These are phyloP conservation scores for Litocranius walleri DNA, from an alignment of 2,113 vertebrate species.

Conservation along the genomic window DNA sequence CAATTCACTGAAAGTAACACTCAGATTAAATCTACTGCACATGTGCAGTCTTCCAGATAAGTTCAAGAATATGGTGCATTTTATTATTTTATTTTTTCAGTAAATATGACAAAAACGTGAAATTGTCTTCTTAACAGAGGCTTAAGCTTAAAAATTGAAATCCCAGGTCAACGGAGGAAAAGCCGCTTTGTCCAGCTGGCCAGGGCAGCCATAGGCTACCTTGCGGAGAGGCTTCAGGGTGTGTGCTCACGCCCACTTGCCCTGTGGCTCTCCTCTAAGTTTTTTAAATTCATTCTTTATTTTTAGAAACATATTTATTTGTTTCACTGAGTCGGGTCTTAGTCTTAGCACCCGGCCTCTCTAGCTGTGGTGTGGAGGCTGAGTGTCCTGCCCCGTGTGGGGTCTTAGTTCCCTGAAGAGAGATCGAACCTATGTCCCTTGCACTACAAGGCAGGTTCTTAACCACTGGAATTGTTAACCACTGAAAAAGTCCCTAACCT, in stretches of 20 bases:
- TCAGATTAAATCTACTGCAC: conserved; percentile 10
- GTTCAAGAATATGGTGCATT: background rate
- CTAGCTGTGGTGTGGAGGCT: background rate
- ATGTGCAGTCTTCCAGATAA: conserved; percentile 48
- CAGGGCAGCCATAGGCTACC: rapidly evolving
- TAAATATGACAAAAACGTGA: background rate
- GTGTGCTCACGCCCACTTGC: rapidly evolving
- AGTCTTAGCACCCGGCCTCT: background rate
- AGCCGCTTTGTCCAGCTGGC: rapidly evolving
- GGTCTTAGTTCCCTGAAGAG: background rate
- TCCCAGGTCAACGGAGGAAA: background rate
- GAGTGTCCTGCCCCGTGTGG: background rate
- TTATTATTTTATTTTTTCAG: conserved; percentile 22
- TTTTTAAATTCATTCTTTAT: background rate
- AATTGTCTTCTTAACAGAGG: background rate
- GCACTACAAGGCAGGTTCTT: background rate
- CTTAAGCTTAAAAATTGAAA: background rate
- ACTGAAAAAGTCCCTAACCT: background rate
- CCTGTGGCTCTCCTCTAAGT: background rate
- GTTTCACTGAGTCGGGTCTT: background rate
- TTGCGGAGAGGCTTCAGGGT: background rate
- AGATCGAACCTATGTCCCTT: background rate
- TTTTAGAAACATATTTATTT: background rate
- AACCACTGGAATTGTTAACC: background rate
- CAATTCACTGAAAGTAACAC: conserved; percentile 19